Percentiles rank a stretch among this genome's conserved stretches.
phyloP scores from a whole-genome alignment of 2,797 vertebrate species.

The Miichthys miiuy region DNA sequence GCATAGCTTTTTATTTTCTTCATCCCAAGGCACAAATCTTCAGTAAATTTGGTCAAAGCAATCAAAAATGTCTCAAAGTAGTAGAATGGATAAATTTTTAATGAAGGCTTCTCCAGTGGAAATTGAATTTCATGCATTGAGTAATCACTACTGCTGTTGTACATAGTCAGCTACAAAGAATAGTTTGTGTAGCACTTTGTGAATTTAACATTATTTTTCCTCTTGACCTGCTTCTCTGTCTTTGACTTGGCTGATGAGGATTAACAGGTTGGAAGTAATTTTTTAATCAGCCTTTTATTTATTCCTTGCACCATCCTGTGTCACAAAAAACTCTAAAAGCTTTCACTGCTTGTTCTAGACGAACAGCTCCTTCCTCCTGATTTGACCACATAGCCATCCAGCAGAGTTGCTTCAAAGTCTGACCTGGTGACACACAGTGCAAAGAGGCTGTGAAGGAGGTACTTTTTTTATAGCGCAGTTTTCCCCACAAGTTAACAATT shows the following conservation, averaged over 20 bases:
- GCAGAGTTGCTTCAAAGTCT: background rate
- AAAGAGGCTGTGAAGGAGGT: background rate
- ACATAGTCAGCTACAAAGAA: background rate
- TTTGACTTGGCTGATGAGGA: background rate
- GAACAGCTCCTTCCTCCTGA: background rate
- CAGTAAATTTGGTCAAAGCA: conserved; percentile 18
- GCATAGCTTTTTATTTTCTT: background rate
- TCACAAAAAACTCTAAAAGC: conserved; percentile 2
- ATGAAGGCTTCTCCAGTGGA: conserved; percentile 42
- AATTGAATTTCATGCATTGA: conserved; percentile 37
- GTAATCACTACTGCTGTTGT: conserved; percentile 10
- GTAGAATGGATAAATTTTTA: conserved; percentile 33
- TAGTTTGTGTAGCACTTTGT: background rate
- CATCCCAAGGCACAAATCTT: conserved; percentile 22
- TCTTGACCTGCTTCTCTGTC: background rate
- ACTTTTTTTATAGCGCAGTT: background rate
- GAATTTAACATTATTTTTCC: background rate
- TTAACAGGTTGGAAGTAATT: background rate
- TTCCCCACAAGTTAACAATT: background rate
- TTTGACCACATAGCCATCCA: background rate
- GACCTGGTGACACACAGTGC: background rate
- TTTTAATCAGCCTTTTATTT: conserved; percentile 2
- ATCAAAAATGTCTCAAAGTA: conserved; percentile 27
- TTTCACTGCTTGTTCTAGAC: background rate
- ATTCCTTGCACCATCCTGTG: background rate